Evolutionary conservation across 2,888 invertebrate species (phyloP), one percentile per base, ranked within the genome.

Genomic region (Acleris sparsana): DNA sequence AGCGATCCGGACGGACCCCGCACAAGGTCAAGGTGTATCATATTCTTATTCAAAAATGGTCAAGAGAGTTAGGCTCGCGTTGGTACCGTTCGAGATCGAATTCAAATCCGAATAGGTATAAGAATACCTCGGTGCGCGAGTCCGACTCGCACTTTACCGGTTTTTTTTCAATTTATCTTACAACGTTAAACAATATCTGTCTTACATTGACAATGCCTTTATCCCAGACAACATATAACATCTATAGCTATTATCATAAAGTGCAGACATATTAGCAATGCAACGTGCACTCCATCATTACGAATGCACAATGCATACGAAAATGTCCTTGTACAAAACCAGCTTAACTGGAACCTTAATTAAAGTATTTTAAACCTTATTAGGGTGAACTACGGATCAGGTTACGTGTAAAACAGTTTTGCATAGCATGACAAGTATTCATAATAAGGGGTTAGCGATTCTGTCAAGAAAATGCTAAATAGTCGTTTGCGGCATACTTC

Each of bases 251-350:
- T 33, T 61, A 58, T 80, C 77, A 77, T 75, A 71, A 71, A 75
- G 64, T 71, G 72, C 71, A 72, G 20, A 48, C 64, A 55, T 73
- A 85, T 85, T 86, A 85, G 77, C 73, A 72, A 86, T 85, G 86
- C 87, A 79, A 74, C 73, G 75, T 74, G 78, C 82, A 80, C 82
- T 81, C 77, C 80, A 79, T 82, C 82, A 83, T 84, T 86, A 83
- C 84, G 81, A 80, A 85, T 80, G 78, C 80, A 74, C 75, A 71
- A 71, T 74, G 75, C 72, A 78, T 73, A 79, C 79, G 74, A 78
- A 80, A 83, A 82, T 83, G 84, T 84, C 83, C 83, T 84, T 82
- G 62, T 68, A 69, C 67, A 64, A 53, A 20, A 69, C 69, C 71
- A 71, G 55, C 60, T 56, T 63, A 68, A 64, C 29, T 33, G 48